Base-by-base conservation (phyloP, 2,797 vertebrate species). In the Myoxocephalus aenaeus region DNA sequence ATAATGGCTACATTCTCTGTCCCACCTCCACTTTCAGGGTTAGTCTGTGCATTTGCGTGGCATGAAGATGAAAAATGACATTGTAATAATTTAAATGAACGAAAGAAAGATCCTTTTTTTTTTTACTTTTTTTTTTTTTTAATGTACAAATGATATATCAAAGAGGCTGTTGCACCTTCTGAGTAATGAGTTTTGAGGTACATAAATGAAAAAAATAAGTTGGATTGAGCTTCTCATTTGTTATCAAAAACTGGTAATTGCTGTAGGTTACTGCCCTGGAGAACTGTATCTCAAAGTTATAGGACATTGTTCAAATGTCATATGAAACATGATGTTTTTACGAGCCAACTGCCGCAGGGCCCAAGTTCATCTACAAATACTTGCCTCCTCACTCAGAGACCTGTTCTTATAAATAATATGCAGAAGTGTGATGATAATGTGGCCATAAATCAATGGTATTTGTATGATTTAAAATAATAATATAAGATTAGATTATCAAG, bases 311-410 rank as follows among this genome's bases (percentile, higher is more conserved):
- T 86, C 82, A 89, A 82, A 78, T 79, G 91, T 93, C 86, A 88
- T 66, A 84, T 50, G 75, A 85, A 86, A 82, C 57, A 72, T 67
- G 67, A 87, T 85, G 69, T 89, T 81, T 84, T 90, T 62, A 62
- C 25, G 54, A 89, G 78, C 80, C 76, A 68, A 58, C 64, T 81
- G 87, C 89, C 54, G 63, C 56, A 62, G 80, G 87, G 82, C 80
- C 73, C 62, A 74, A 82, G 83, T 93, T 93, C 91, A 92, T 92
- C 87, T 86, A 46, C 77, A 88, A 92, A 89, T 93, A 83, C 89
- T 83, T 89, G 86, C 90, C 81, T 83, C 70, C 81, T 86, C 74
- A 77, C 76, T 83, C 65, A 17, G 70, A 54, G 54, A 87, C 79
- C 68, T 90, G 89, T 91, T 81, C 72, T 86, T 81, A 80, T 83